Conservation (phyloP, 1,140 invertebrate genomes). For the Ditylenchus dipsaci region DNA sequence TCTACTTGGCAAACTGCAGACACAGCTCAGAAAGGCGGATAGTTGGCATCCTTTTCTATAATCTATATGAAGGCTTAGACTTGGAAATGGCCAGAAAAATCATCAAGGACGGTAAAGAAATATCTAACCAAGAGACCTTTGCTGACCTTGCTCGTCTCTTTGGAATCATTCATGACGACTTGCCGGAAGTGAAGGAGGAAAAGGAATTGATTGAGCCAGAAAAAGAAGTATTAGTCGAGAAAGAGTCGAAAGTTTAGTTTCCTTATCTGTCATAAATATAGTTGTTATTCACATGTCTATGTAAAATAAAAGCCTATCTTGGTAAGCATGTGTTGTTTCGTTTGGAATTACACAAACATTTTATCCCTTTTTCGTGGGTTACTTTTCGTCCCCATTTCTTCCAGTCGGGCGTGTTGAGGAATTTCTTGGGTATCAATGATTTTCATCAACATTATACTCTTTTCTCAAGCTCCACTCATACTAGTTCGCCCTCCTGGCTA, state of each 20-base stretch:
- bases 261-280: neutral
- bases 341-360: too few relatives aligned
- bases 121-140: neutral
- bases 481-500: too few relatives aligned
- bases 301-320: too few relatives aligned
- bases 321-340: too few relatives aligned
- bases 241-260: neutral
- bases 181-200: neutral
- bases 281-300: too few relatives aligned
- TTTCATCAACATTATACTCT: too few relatives aligned
- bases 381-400: too few relatives aligned
- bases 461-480: too few relatives aligned
- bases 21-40: constrained; percentile 69
- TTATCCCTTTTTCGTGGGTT: too few relatives aligned
- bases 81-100: constrained; percentile 37
- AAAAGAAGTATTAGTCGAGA: neutral
- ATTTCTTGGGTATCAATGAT: too few relatives aligned
- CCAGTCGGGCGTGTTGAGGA: too few relatives aligned
- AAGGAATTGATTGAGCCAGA: too few relatives aligned
- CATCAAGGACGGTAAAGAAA: constrained; percentile 16
- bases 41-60: constrained; percentile 88
- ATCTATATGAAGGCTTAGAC: constrained; percentile 73
- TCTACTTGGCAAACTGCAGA: constrained; percentile 65
- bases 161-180: neutral
- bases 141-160: neutral